Evolutionary conservation across 1,140 invertebrate species (phyloP).

Genomic region (Drosophila nannoptera): DNA sequence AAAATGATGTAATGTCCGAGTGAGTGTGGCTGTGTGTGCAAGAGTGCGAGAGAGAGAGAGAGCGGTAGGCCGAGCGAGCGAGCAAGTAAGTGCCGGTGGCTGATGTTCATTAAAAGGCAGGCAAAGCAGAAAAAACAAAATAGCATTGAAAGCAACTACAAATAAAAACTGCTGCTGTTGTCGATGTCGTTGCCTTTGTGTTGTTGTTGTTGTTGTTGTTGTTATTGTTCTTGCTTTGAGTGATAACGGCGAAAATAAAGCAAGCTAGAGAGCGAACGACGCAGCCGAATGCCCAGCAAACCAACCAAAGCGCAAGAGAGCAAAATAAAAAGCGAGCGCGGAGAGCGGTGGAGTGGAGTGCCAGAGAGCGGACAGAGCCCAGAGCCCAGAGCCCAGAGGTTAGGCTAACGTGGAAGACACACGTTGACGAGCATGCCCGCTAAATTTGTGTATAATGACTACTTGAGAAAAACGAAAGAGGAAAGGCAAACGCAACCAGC

Average conservation of each 20-base stretch:
- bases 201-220: slow-evolving; percentile 31
- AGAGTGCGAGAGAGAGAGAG: neutral
- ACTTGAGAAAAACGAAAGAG: slow-evolving; percentile 61
- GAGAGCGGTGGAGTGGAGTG: neutral
- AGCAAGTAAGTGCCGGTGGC: neutral
- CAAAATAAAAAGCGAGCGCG: neutral
- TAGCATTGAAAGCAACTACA: slow-evolving; percentile 21
- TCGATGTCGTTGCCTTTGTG: slow-evolving; percentile 24
- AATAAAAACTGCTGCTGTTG: slow-evolving; percentile 34
- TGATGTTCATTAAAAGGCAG: slow-evolving; percentile 31
- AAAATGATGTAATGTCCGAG: slow-evolving; percentile 66
- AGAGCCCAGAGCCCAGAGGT: neutral
- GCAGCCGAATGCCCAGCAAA: slow-evolving; percentile 29
- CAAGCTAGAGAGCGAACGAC: neutral
- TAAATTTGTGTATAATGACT: slow-evolving; percentile 75
- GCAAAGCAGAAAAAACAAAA: slow-evolving; percentile 21
- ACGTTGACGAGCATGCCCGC: slow-evolving; percentile 55
- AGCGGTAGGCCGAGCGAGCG: slow-evolving; percentile 7
- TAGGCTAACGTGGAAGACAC: slow-evolving; percentile 52
- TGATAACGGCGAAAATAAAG: slow-evolving; percentile 56
- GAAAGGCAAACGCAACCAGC: slow-evolving; percentile 30
- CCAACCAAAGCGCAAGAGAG: slow-evolving; percentile 1
- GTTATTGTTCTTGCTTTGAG: neutral
- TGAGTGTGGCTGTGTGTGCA: neutral
- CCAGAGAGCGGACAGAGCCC: neutral